A percentile compares a stretch with the other conserved stretches of the same genome.
These are phyloP conservation scores for Microtus richardsoni DNA, from an alignment of 2,113 vertebrate species.

Conservation along the genomic window DNA sequence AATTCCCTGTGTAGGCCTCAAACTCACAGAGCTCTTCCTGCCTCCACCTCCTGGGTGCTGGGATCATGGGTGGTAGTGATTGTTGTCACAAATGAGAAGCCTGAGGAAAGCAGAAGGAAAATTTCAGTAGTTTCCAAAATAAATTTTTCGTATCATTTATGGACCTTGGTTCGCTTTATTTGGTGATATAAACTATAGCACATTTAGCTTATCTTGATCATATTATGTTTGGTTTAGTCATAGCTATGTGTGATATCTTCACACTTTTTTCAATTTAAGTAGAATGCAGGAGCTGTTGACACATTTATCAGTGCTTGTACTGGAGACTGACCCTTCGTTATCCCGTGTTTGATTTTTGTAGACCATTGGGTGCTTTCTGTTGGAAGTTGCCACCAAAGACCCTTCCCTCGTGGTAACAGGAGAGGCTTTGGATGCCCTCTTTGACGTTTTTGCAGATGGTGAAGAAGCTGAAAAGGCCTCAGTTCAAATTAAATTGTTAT, in stretches of 20 bases:
- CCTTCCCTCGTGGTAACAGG: constrained; percentile 93
- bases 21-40: neutral
- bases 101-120: neutral
- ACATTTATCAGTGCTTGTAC: neutral
- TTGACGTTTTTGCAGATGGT: constrained; percentile 98
- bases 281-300: neutral
- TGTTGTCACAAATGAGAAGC: neutral
- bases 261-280: neutral
- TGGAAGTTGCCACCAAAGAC: constrained; percentile 93
- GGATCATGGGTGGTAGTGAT: neutral
- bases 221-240: neutral
- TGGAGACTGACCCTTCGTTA: neutral
- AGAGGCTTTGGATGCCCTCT: constrained; percentile 96
- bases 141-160: neutral
- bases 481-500: constrained; percentile 90
- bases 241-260: neutral
- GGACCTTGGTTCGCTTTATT: constrained; percentile 18
- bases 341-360: constrained; percentile 77
- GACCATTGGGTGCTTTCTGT: constrained; percentile 94
- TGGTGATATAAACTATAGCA: neutral
- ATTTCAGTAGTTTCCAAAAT: constrained; percentile 6
- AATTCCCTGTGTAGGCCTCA: neutral
- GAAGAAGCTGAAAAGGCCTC: constrained; percentile 93
- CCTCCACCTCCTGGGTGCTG: neutral
- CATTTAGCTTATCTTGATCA: neutral